Evolutionary conservation across 2,113 vertebrate genomes (phyloP).

Genomic region (Capreolus pygargus): DNA sequence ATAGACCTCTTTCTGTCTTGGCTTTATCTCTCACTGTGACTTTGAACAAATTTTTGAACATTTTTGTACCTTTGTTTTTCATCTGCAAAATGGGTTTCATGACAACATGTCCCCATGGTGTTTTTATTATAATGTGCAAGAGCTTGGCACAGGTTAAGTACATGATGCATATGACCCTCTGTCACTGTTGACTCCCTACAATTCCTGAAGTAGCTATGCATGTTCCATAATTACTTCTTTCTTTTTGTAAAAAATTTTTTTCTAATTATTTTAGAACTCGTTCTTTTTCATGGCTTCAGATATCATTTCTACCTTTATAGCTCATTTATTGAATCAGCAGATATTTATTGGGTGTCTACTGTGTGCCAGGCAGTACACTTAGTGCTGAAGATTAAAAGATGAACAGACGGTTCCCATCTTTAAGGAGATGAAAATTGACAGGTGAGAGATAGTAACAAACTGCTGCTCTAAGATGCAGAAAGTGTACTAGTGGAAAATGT

Average conservation of each 20-base stretch:
- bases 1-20: not conserved
- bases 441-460: not conserved
- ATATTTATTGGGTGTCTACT: not conserved
- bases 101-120: not conserved
- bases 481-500: not conserved
- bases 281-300: not conserved
- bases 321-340: not conserved
- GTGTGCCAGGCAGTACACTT: not conserved
- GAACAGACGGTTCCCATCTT: not conserved
- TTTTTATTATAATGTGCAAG: constrained; percentile 21
- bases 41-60: not conserved
- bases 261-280: not conserved
- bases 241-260: not conserved
- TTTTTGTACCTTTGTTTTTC: constrained; percentile 4
- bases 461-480: not conserved
- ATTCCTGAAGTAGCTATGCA: not conserved
- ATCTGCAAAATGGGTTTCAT: constrained; percentile 18
- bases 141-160: not conserved
- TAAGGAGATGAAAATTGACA: constrained; percentile 7
- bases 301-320: not conserved
- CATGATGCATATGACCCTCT: not conserved
- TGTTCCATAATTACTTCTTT: not conserved
- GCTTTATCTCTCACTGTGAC: not conserved
- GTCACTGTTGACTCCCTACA: not conserved
- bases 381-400: not conserved